phyloP scores from a whole-genome alignment of 2,888 invertebrate genomes.

The Drosophila yooni region DNA sequence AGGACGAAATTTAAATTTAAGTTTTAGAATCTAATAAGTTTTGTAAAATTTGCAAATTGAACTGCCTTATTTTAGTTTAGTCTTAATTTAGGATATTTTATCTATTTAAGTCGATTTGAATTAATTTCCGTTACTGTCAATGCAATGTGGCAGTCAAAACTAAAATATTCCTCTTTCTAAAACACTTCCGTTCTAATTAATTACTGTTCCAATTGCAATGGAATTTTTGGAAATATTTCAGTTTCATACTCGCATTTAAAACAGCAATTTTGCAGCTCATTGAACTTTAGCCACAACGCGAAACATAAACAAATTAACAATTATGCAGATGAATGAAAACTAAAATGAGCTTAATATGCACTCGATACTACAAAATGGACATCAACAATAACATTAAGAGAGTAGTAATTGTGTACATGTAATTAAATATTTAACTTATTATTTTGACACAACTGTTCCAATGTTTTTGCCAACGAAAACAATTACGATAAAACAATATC shows the following conservation, averaged over 20 bases:
- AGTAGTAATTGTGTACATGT: conserved; percentile 50
- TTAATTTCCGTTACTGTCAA: background rate
- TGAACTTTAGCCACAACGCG: conserved; percentile 42
- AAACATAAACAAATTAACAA: conserved; percentile 50
- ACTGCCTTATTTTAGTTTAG: background rate
- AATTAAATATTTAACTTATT: conserved; percentile 69
- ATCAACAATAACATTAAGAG: conserved; percentile 9
- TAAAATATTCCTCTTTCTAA: too few relatives aligned
- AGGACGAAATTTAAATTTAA: background rate
- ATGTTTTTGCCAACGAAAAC: conserved; percentile 44
- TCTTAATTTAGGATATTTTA: background rate
- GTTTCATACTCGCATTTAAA: conserved; percentile 9
- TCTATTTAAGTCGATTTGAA: background rate
- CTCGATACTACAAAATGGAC: conserved; percentile 1
- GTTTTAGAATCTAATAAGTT: background rate
- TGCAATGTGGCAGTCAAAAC: background rate
- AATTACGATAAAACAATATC: conserved; percentile 34
- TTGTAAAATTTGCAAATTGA: background rate
- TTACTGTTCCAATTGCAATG: background rate
- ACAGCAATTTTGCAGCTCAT: conserved; percentile 46
- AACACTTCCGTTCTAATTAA: background rate
- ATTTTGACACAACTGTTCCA: conserved; percentile 32
- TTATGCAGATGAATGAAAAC: conserved; percentile 40
- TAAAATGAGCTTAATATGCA: conserved; percentile 32
- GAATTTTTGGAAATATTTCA: conserved; percentile 7